Conservation (phyloP, 2,113 vertebrate species). For the Larimichthys crocea region DNA sequence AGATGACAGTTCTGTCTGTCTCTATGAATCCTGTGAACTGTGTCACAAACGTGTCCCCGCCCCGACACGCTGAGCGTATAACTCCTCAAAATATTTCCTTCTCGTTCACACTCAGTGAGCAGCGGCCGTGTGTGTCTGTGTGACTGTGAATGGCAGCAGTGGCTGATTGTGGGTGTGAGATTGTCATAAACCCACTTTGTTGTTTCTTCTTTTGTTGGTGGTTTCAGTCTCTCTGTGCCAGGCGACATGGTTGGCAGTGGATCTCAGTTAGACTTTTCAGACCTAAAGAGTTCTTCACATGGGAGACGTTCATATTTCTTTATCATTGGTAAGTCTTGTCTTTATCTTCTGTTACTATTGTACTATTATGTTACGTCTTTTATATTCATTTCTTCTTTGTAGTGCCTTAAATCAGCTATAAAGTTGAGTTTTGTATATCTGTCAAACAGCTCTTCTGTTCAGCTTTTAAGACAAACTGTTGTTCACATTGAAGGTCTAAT, state of each 20-base stretch:
- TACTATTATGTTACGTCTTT: not conserved
- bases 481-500: slow-evolving; percentile 49
- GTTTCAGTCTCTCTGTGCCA: slow-evolving; percentile 17
- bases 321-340: slow-evolving; percentile 45
- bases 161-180: slow-evolving; percentile 8
- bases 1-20: not conserved
- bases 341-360: not conserved
- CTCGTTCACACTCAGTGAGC: not conserved
- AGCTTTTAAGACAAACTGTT: not conserved
- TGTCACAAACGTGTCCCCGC: slow-evolving; percentile 31
- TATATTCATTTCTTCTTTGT: too few relatives aligned
- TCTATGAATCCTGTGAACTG: slow-evolving; percentile 4
- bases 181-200: not conserved
- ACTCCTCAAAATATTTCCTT: slow-evolving; percentile 28
- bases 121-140: not conserved
- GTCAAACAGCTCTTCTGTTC: not conserved
- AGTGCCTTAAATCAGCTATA: not conserved
- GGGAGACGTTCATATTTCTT: not conserved
- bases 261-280: not conserved
- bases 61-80: not conserved
- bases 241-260: slow-evolving; percentile 18
- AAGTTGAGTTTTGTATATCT: not conserved
- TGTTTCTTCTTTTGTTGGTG: not conserved
- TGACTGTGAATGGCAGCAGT: not conserved
- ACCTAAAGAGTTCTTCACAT: not conserved